These are phyloP conservation scores for Ctenodactylus gundi DNA, from an alignment of 2,113 vertebrate genomes.

Conservation along the genomic window DNA sequence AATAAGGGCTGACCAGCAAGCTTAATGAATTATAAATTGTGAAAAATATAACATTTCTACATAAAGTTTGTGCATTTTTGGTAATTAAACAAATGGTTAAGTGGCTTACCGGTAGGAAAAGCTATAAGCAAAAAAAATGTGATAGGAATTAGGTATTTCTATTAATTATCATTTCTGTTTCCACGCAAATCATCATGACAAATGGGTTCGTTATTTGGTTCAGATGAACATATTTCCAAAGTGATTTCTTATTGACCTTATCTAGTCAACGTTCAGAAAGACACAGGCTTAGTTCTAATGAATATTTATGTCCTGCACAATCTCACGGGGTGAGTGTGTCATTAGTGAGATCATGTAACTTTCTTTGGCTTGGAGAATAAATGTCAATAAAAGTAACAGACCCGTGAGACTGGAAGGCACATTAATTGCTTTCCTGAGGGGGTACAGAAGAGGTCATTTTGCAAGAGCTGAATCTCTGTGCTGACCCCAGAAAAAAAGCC, in stretches of 20 bases:
- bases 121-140: slow-evolving; percentile 28
- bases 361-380: slow-evolving; percentile 52
- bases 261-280: slow-evolving; percentile 44
- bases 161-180: background rate
- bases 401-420: slow-evolving; percentile 45
- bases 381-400: slow-evolving; percentile 63
- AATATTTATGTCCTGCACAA: slow-evolving; percentile 61
- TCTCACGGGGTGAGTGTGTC: slow-evolving; percentile 44
- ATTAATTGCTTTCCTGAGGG: slow-evolving; percentile 27
- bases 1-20: background rate
- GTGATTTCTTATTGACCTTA: slow-evolving; percentile 59
- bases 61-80: background rate
- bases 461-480: background rate
- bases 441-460: background rate
- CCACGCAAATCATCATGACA: slow-evolving; percentile 46
- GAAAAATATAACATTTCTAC: background rate
- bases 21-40: slow-evolving; percentile 27
- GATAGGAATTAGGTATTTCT: slow-evolving; percentile 35
- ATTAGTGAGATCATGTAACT: slow-evolving; percentile 65
- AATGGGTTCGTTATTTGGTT: slow-evolving; percentile 55
- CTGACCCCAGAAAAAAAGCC: background rate
- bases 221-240: slow-evolving; percentile 46
- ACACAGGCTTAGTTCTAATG: slow-evolving; percentile 39
- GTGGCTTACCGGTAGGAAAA: background rate
- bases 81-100: slow-evolving; percentile 29